phyloP scores from a whole-genome alignment of 30 jellyfish, hydroid and myxozoan genomes.

The Cassiopea xamachana region DNA sequence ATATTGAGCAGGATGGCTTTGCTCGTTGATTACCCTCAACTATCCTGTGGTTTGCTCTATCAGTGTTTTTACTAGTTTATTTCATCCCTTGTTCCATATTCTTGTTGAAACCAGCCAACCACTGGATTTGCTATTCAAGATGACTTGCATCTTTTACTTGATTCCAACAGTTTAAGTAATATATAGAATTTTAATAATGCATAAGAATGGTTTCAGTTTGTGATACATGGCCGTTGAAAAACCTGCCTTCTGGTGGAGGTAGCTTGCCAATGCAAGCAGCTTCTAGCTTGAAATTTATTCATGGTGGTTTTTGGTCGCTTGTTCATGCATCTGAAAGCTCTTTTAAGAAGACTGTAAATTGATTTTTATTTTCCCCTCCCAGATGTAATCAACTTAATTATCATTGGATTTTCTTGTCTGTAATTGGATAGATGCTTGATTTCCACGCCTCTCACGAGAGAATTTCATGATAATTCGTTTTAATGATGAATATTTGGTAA shows the following conservation, averaged over 20 bases:
- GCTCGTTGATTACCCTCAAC: no score
- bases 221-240: not conserved
- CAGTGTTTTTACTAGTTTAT: no score
- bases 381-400: not conserved
- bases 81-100: not conserved
- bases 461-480: no score
- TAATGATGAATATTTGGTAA: no score
- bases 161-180: not conserved
- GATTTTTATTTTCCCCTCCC: conserved; percentile 3
- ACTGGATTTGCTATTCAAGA: not conserved
- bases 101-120: conserved; percentile 7
- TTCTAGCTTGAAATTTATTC: not conserved
- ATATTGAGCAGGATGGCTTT: no score
- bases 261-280: not conserved
- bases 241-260: not conserved
- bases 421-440: not conserved
- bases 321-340: not conserved
- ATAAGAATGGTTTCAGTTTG: conserved; percentile 4
- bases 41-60: no score
- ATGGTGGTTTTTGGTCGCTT: not conserved
- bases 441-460: no score
- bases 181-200: not conserved
- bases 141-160: not conserved
- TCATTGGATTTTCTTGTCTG: not conserved
- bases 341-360: not conserved